A percentile compares a stretch with the other conserved stretches of the same genome.
Evolutionary conservation across 2,113 vertebrate species (phyloP).

Genomic region (Cebidichthys violaceus): DNA sequence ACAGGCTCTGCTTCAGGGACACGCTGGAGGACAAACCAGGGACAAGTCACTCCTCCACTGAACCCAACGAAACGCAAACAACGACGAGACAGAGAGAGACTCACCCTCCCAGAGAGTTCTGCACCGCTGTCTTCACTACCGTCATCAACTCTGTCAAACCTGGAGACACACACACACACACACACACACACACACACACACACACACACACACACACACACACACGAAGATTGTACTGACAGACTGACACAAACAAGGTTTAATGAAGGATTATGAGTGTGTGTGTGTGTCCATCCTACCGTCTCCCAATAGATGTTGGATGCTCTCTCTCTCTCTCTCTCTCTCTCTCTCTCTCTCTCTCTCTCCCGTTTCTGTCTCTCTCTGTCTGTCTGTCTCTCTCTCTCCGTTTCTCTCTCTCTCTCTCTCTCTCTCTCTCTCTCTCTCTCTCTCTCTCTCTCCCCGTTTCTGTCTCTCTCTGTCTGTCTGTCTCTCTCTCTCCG

Average conservation of each 20-base stretch:
- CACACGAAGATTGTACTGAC: not conserved
- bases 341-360: too few relatives aligned
- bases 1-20: conserved; percentile 93
- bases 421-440: too few relatives aligned
- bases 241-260: not conserved
- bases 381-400: too few relatives aligned
- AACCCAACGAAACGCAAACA: too few relatives aligned
- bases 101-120: conserved; percentile 91
- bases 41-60: not conserved
- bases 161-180: conserved; percentile 53
- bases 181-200: too few relatives aligned
- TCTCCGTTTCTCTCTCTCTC: too few relatives aligned
- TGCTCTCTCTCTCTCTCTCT: too few relatives aligned
- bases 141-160: conserved; percentile 92
- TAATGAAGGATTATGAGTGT: too few relatives aligned
- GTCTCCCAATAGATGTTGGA: conserved; percentile 96
- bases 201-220: not conserved
- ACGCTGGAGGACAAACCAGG: conserved; percentile 76
- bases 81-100: not conserved
- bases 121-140: conserved; percentile 93
- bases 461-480: too few relatives aligned
- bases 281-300: conserved; percentile 81
- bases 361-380: too few relatives aligned
- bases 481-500: too few relatives aligned
- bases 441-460: too few relatives aligned